Base-by-base conservation (phyloP, 1,140 invertebrate genomes). In the Galleria mellonella region DNA sequence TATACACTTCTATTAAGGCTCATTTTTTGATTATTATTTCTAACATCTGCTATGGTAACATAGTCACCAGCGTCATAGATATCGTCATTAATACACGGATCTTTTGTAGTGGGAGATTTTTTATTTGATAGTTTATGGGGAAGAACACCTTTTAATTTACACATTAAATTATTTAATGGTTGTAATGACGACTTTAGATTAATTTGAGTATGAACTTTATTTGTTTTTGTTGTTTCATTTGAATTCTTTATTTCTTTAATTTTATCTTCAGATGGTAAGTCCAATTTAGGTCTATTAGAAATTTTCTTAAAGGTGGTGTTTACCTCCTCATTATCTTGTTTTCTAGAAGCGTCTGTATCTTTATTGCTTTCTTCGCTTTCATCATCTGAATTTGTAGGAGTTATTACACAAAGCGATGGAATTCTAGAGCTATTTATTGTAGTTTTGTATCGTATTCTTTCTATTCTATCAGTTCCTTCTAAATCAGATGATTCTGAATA, bases 351-450 rank as follows among this genome's bases (percentile, higher is more conserved):
- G 40, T 75, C 71, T 29, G 53, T 52, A 36, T 64, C 65, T 62
- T 74, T 84, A 17, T 65, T 63, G 51, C 73, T 77, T 51, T 72
- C 84, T 41, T 88, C 72, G 45, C 91, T 91, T 66, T 95, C 95
- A 61, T 96, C 95, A 52, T 96, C 95, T 36, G 94, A 96, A 43
- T 93, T 93, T 0, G 93, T 91, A 7, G 95, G 94, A 5, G 95
- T 96, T 10, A 97, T 96, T 0, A 96, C 94, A 78, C 95, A 97
- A 92, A 97, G 95, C 0, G 94, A 96, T 2, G 96, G 96, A 68
- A 97, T 97, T 52, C 94, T 89, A 57, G 93, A 94, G 8, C 92
- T 92, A 53, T 93, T 95, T 23, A 96, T 96, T 4, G 93, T 92
- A 0, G 95, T 96, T 83, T 97, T 97, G 9, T 91, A 91, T 50